phyloP scores from a whole-genome alignment of 1,140 invertebrate species.

The Holotrichia oblita region DNA sequence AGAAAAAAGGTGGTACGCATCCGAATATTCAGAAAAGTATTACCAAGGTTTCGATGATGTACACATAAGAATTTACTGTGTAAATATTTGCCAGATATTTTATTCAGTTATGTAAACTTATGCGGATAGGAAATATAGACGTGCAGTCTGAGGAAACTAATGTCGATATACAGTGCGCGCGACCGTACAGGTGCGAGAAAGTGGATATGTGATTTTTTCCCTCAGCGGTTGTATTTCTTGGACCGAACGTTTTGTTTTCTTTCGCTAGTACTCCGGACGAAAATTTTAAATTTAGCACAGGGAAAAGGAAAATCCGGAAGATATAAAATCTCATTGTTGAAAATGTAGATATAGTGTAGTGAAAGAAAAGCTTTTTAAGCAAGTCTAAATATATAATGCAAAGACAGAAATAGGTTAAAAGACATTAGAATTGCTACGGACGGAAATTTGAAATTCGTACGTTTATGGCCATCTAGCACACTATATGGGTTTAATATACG shows the following conservation, averaged over 20 bases:
- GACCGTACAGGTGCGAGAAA: neutral
- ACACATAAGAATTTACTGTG: conserved; percentile 30
- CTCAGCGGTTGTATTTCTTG: neutral
- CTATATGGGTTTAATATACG: no score
- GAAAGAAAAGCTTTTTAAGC: no score
- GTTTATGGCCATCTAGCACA: no score
- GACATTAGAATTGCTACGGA: no score
- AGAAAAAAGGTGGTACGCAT: neutral
- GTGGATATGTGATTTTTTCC: neutral
- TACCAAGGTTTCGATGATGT: neutral
- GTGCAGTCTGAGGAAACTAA: conserved; percentile 33
- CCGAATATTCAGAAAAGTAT: neutral
- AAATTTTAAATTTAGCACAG: neutral
- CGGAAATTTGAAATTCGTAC: no score
- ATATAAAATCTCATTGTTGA: no score
- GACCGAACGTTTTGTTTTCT: neutral
- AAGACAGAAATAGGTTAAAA: no score
- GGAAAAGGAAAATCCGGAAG: neutral
- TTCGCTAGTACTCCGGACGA: neutral
- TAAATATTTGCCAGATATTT: conserved; percentile 34
- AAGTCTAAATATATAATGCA: no score
- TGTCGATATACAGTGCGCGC: conserved; percentile 23
- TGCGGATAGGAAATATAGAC: conserved; percentile 33
- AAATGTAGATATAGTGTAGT: no score
- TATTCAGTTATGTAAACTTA: conserved; percentile 40